Evolutionary conservation across 1,140 invertebrate species (phyloP), one percentile per base, ranked within the genome.

Genomic region (Gyrodactylus bullatarudis): DNA sequence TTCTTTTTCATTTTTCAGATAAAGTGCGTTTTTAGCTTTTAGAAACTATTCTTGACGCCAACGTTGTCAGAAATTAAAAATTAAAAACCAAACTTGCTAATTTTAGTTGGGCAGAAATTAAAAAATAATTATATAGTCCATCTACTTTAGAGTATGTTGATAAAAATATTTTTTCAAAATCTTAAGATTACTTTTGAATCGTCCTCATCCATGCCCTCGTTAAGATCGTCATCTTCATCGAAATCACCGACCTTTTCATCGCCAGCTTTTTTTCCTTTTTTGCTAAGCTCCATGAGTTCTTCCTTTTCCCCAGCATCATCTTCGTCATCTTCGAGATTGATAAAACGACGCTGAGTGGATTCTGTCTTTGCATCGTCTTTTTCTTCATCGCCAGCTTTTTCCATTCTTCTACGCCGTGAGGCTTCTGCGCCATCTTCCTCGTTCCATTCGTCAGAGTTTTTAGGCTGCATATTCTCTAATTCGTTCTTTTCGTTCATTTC

Each of bases 121-220:
- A n/a, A n/a, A n/a, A n/a, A n/a, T n/a, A n/a, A n/a, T n/a, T n/a
- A n/a, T n/a, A n/a, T n/a, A n/a, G n/a, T n/a, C n/a, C n/a, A n/a
- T n/a, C n/a, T n/a, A n/a, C n/a, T n/a, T n/a, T n/a, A n/a, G n/a
- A n/a, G n/a, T n/a, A n/a, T n/a, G n/a, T n/a, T n/a, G n/a, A n/a
- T n/a, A n/a, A n/a, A n/a, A n/a, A n/a, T n/a, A n/a, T n/a, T n/a
- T n/a, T n/a, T n/a, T n/a, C n/a, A n/a, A n/a, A n/a, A n/a, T n/a
- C n/a, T n/a, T n/a, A n/a, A n/a, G n/a, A n/a, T n/a, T n/a, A n/a
- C n/a, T n/a, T n/a, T n/a, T n/a, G n/a, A n/a, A n/a, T n/a, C n/a
- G n/a, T n/a, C n/a, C n/a, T n/a, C n/a, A n/a, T n/a, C 78, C 20
- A 77, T 76, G 75, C 79, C 78, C 1, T 79, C 80, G 26, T 81